Base-by-base conservation (phyloP, 2,113 vertebrate species). In the Tetrao urogallus region DNA sequence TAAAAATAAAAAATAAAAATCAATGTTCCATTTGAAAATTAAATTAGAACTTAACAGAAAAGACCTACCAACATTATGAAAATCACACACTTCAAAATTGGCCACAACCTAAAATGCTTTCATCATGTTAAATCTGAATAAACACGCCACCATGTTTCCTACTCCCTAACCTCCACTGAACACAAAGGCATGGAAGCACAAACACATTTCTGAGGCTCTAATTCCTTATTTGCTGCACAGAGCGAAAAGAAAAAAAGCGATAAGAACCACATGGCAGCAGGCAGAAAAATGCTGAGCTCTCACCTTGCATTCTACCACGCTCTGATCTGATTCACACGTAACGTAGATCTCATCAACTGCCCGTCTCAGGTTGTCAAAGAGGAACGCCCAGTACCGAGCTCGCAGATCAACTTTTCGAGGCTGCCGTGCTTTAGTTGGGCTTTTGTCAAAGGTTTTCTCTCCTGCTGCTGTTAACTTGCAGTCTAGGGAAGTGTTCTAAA, bases 281-380 rank as follows among this genome's bases (percentile, higher is more conserved):
- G 40, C 36, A 42, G 32, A 60, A 8, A 65, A 27, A 11, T 83
- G 40, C 36, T 34, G 42, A 40, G 47, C 36, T 21, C 96, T 89
- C 97, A 99, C 99, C 99, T 98, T 99, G 97, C 99, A 99, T 86
- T 99, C 99, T 34, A 99, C 99, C 40, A 99, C 99, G 3, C 99
- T 99, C 98, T 99, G 99, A 90, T 99, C 99, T 1, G 99, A 99
- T 94, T 99, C 99, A 94, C 99, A 99, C 0, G 99, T 99, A 78
- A 99, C 99, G 7, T 99, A 99, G 93, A 99, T 99, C 86, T 99
- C 99, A 66, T 99, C 99, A 15, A 99, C 99, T 0, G 99, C 99
- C 27, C 99, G 97, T 10, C 99, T 98, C 58, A 99, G 98, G 89
- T 99, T 99, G 94, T 99, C 99, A 34, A 99, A 99, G 20, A 99